Base-by-base conservation (phyloP, 2,797 vertebrate species). In the Acanthurus leucopareius region DNA sequence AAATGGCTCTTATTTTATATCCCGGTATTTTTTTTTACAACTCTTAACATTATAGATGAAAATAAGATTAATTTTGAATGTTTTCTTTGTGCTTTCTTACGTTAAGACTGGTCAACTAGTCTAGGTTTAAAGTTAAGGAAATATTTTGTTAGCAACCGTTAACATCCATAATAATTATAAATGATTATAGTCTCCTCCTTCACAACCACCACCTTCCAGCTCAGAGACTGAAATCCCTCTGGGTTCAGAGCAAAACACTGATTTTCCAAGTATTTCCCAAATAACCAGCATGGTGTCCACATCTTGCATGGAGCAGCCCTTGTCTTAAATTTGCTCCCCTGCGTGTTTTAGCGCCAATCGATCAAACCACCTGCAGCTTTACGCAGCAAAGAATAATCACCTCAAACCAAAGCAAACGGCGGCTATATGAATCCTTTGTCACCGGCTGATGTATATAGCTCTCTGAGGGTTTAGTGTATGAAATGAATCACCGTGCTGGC, bases 301-400 rank as follows among this genome's bases (percentile, higher is more conserved):
- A 32, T 73, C 51, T 67, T 74, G 60, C 35, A 9, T 62, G 48
- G 20, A 54, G n/a, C 22, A 53, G 52, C 25, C 49, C 7, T 70
- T 77, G 59, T 60, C 20, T 59, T 67, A 77, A 28, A 79, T 53
- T 69, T 13, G 44, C 56, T 75, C 56, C 52, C 56, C 16, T n/a
- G 25, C 38, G 62, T 64, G 22, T 65, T 73, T 71, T 57, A 5
- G 5, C 69, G 53, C 38, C 20, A 20, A 83, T 84, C 75, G 16
- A 73, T 89, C 67, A 52, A 80, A 69, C 54, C 71, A 78, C 86
- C 83, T 83, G 81, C 22, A 6, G 68, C 76, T 64, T 54, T 10
- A 56, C 32, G 35, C 10, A 1, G 25, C 69, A 22, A 62, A 78
- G 59, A 76, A 58, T 65, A 49, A 52, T 69, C 5, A 32, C 75